A percentile compares a stretch with the other conserved stretches of the same genome.
phyloP scores from a whole-genome alignment of 2,888 invertebrate genomes.

The Teleiodes luculella region DNA sequence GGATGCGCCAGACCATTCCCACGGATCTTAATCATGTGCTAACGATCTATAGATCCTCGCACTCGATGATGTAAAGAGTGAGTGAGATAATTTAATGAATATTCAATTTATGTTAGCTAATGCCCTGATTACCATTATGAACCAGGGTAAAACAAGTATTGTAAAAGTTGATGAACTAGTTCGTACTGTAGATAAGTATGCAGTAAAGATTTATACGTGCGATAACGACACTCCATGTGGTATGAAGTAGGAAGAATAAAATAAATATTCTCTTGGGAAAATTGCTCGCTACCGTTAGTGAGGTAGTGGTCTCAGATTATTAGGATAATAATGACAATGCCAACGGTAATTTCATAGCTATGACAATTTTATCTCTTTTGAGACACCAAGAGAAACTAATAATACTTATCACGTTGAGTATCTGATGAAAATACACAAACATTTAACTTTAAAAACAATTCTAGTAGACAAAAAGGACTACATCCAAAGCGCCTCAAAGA shows the following conservation, averaged over 20 bases:
- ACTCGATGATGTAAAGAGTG: conserved; percentile 15
- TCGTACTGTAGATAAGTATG: not conserved
- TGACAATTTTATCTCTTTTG: too few species aligned
- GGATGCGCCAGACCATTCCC: conserved; percentile 35
- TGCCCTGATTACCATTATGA: not conserved
- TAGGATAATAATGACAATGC: not conserved
- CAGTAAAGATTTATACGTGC: not conserved
- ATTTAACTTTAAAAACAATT: not conserved
- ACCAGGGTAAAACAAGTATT: not conserved
- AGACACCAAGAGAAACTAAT: too few species aligned
- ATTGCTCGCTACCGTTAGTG: not conserved
- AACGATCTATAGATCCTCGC: conserved; percentile 36
- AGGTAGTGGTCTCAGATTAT: too few species aligned
- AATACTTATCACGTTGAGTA: too few species aligned
- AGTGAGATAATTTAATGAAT: conserved; percentile 20
- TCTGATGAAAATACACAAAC: too few species aligned
- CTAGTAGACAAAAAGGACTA: too few species aligned
- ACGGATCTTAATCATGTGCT: conserved; percentile 44
- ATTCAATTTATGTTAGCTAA: conserved; percentile 11
- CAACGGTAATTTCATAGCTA: too few species aligned
- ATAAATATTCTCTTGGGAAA: not conserved
- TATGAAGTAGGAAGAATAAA: not conserved
- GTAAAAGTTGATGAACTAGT: not conserved
- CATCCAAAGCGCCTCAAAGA: not conserved
- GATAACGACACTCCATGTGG: not conserved